Percentiles rank a stretch among this genome's conserved stretches.
Evolutionary conservation across 2,888 invertebrate species (phyloP).

Genomic region (Temnothorax unifasciatus): DNA sequence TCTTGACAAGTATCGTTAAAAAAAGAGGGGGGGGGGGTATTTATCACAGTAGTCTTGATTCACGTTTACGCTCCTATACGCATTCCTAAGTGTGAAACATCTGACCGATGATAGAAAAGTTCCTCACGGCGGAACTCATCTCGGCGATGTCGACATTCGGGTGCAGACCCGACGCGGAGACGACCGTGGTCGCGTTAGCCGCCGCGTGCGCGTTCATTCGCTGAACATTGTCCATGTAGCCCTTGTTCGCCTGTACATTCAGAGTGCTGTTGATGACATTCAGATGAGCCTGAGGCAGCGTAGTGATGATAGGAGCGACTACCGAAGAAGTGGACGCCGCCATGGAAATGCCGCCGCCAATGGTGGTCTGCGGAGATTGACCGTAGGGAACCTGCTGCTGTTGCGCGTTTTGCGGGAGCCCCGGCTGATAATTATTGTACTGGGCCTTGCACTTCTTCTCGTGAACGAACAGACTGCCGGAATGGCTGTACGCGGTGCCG

Average conservation of each 20-base stretch:
- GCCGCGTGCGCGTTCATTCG: slow-evolving; percentile 62
- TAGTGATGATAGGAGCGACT: slow-evolving; percentile 70
- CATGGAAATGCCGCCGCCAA: slow-evolving; percentile 23
- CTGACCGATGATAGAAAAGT: slow-evolving; percentile 78
- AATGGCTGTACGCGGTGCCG: slow-evolving; percentile 83
- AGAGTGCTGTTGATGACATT: slow-evolving; percentile 63
- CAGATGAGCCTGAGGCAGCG: slow-evolving; percentile 69
- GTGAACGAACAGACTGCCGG: slow-evolving; percentile 83
- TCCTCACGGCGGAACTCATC: slow-evolving; percentile 72
- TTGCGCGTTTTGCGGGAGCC: slow-evolving; percentile 62
- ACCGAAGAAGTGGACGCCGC: slow-evolving; percentile 36
- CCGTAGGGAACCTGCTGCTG: slow-evolving; percentile 44
- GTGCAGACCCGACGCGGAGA: slow-evolving; percentile 64
- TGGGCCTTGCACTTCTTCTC: slow-evolving; percentile 82
- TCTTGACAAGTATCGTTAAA: slow-evolving; percentile 13
- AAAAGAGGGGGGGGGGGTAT: slow-evolving; percentile 41
- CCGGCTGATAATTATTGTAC: slow-evolving; percentile 72
- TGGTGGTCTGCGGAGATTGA: slow-evolving; percentile 51
- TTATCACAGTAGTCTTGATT: slow-evolving; percentile 75
- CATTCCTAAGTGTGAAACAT: slow-evolving; percentile 76
- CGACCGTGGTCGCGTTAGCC: slow-evolving; percentile 38
- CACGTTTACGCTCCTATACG: neutral
- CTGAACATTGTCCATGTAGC: slow-evolving; percentile 69
- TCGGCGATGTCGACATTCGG: slow-evolving; percentile 70
- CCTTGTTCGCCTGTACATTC: slow-evolving; percentile 66